Evolutionary conservation across 2,797 vertebrate genomes (phyloP), one percentile per base, ranked within the genome.

Genomic region (Cetoscarus ocellatus): DNA sequence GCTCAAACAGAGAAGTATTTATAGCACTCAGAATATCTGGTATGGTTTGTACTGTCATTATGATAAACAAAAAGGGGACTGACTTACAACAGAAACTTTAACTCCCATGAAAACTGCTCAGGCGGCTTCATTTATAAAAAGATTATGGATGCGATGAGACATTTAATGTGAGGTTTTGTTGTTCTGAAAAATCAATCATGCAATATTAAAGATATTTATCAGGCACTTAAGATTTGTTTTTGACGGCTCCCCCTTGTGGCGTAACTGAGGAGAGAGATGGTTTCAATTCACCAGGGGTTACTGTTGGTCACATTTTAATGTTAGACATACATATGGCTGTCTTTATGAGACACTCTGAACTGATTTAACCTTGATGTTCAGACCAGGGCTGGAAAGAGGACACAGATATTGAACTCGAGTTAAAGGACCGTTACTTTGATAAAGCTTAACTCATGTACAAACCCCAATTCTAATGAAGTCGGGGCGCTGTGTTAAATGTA

Each of bases 201-300:
- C 13, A 58, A 10, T 47, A 17, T 61, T 40, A 67, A 54, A 62
- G 47, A 42, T 10, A 1, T 52, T 53, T 48, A 6, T 67, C 34
- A 17, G n/a, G 27, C 10, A 55, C 43, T 18, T 19, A 11, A 35
- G 3, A 63, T 12, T 7, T 17, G 48, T 51, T 44, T 55, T 69
- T 71, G 51, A 76, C 34, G 86, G 69, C 86, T 36, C 85, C 87
- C 70, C 76, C 86, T 58, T 81, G 85, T 88, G 90, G 86, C 43
- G 45, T 12, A 57, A 11, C 6, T 40, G 4, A 61, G 13, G 27
- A 27, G 13, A 18, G 10, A 44, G 0, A 56, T 11, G 0, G 44
- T 50, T 40, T 36, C 17, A 38, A 15, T 15, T 7, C 6, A 17
- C 9, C 11, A 34, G 14, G 6, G 38, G 18, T 75, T 60, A 54